Base-by-base conservation (phyloP, 2,888 invertebrate species). In the Caenorhabditis virilis region DNA sequence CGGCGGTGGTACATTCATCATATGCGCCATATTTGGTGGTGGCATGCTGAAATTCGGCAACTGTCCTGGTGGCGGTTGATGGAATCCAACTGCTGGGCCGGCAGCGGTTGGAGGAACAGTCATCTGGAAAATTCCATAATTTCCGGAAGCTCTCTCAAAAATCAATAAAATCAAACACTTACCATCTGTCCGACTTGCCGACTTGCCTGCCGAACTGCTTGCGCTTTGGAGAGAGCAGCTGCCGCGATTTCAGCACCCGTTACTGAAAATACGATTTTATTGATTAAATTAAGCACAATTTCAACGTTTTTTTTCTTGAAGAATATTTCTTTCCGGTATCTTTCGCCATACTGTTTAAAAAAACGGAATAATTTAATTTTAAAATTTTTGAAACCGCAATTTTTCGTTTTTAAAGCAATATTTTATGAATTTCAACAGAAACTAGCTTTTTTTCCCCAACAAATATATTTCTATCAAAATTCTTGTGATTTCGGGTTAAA, bases 231-330 rank as follows among this genome's bases (percentile, higher is more conserved):
- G 13, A 72, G 60, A 1, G 72, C 72, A 2, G 72, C 69, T 15
- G 65, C 66, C 1, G 72, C 69, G 26, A 72, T 77, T 73, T 60
- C 69, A 18, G 61, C 65, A 47, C 79, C 79, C 52, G 65, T 72
- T 61, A 53, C 77, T 76, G 45, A 56, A 78, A 58, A 39, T 27
- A 9, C 20, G 16, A 18, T 33, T 15, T 23, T n/a, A 45, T 3
- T 22, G n/a, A 11, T 13, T 16, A 13, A 6, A 20, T 16, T 43
- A 25, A 6, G 23, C 16, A 16, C 7, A 30, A 6, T 30, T 30
- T 6, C 30, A 6, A 30, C 30, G 30, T 30, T 30, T 30, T 30
- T 13, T 30, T 9, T 9, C 30, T 30, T 13, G 6, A 30, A 30
- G 7, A 30, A 9, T 6, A 30, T 6, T 13, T 9, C 6, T 30